These are phyloP conservation scores for Mystacides longicornis DNA, from an alignment of 2,888 invertebrate genomes.

Conservation along the genomic window DNA sequence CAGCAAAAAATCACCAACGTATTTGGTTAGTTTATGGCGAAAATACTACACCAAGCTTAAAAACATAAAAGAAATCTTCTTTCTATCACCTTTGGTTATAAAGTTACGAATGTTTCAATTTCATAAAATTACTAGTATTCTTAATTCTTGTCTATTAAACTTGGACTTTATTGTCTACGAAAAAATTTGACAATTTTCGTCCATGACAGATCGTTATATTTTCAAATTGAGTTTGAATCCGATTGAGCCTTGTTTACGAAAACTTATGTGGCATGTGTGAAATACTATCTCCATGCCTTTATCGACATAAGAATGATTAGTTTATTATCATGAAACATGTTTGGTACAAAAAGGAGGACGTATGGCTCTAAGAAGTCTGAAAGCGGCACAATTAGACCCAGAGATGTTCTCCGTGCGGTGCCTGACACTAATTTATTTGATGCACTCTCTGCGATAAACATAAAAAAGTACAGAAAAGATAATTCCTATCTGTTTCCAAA, in stretches of 20 bases:
- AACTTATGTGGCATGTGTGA: no score
- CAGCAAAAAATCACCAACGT: no score
- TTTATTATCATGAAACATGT: no score
- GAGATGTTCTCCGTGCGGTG: constrained; percentile 14
- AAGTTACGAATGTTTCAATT: no score
- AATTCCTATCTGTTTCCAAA: constrained; percentile 8
- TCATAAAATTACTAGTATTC: no score
- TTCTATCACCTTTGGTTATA: no score
- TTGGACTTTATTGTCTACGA: not conserved
- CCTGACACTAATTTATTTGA: constrained; percentile 14
- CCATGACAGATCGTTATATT: not conserved
- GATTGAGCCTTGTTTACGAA: not conserved
- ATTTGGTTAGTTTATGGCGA: no score
- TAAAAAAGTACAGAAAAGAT: constrained; percentile 16
- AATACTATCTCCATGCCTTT: no score
- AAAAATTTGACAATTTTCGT: not conserved
- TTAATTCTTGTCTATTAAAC: no score
- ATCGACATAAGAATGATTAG: no score
- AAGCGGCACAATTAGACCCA: constrained; percentile 6
- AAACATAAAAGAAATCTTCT: no score
- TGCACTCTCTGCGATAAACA: constrained; percentile 12
- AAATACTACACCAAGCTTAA: no score
- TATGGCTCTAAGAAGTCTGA: constrained; percentile 15
- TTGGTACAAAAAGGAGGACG: constrained; percentile 8
- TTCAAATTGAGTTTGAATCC: not conserved